Conservation (phyloP, 2,797 vertebrate species). For the Cyprinella venusta region DNA sequence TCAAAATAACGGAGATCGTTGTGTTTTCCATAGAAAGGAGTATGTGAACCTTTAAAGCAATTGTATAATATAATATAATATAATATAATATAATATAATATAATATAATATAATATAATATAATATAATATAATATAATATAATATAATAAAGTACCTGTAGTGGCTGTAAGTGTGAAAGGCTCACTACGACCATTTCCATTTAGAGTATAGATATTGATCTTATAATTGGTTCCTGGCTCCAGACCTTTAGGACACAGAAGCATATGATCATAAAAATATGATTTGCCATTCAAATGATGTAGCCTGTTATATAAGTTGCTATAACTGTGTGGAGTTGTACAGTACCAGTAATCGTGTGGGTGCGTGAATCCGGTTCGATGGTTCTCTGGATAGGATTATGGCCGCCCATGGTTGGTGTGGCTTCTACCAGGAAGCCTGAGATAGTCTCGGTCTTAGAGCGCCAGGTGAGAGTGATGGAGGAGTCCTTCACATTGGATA, state of each 20-base stretch:
- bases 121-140: neutral
- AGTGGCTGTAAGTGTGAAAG: constrained; percentile 85
- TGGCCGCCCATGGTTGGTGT: constrained; percentile 77
- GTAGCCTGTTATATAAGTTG: neutral
- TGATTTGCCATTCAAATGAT: neutral
- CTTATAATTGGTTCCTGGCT: constrained; percentile 91
- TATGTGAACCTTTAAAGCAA: too few relatives aligned
- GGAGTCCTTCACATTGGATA: constrained; percentile 88
- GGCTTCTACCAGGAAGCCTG: constrained; percentile 91
- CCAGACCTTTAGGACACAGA: constrained; percentile 79
- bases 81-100: neutral
- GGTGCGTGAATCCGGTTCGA: constrained; percentile 79
- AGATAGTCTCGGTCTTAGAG: constrained; percentile 90
- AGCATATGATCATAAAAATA: neutral
- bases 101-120: too few relatives aligned
- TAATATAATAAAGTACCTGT: constrained; percentile 79
- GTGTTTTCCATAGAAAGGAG: too few relatives aligned
- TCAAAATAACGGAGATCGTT: too few relatives aligned
- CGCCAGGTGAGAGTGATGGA: constrained; percentile 93
- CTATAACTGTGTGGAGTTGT: neutral
- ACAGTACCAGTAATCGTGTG: constrained; percentile 87
- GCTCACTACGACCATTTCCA: constrained; percentile 88
- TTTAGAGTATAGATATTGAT: constrained; percentile 93
- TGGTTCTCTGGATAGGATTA: constrained; percentile 83
- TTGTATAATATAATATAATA: neutral